Conservation (phyloP, 2,888 invertebrate genomes). For the Tetranychus truncatus region DNA sequence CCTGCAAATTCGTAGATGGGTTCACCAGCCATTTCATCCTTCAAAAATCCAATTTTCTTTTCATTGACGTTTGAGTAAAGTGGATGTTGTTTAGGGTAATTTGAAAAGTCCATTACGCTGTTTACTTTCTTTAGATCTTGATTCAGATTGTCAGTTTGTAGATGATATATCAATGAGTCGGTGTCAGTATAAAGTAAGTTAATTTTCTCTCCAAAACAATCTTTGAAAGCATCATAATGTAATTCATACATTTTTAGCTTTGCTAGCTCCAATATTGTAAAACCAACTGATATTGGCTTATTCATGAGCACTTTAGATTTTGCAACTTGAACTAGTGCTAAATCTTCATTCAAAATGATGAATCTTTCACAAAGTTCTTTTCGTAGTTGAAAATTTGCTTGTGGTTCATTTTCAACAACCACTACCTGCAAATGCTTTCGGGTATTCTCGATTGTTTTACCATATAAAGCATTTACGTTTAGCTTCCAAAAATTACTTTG, state of each 20-base stretch:
- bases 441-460: conserved; percentile 31
- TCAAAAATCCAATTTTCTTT: conserved; percentile 30
- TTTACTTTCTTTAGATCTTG: no score
- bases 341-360: no score
- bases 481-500: conserved; percentile 33
- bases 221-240: no score
- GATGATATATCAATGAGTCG: no score
- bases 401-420: no score
- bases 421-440: conserved; percentile 25
- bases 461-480: conserved; percentile 31
- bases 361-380: no score
- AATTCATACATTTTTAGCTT: conserved; percentile 22
- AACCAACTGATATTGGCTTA: conserved; percentile 28
- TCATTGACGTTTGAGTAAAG: conserved; percentile 21
- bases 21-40: conserved; percentile 29
- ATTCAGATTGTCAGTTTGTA: no score
- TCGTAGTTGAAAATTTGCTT: no score
- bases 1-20: conserved; percentile 29
- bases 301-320: conserved; percentile 22
- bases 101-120: no score
- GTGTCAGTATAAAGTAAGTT: no score
- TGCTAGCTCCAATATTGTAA: conserved; percentile 28
- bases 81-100: background rate
- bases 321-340: no score
- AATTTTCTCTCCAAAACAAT: no score